phyloP scores from a whole-genome alignment of 2,888 invertebrate genomes.

The Ophioninae sp. region DNA sequence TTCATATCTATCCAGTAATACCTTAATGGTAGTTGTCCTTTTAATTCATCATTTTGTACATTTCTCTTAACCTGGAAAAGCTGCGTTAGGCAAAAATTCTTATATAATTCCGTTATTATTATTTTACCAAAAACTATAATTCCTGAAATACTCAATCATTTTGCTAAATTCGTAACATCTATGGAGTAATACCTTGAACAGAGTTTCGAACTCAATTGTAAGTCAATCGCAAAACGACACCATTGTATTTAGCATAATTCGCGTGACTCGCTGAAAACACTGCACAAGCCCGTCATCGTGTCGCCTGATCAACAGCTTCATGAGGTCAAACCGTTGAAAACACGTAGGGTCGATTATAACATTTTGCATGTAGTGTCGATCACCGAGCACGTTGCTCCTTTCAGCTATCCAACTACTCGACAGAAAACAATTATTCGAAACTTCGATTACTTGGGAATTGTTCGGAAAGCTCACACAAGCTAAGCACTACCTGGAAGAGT shows the following conservation, averaged over 20 bases:
- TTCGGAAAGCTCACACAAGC: slow-evolving; percentile 21
- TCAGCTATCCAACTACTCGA: slow-evolving; percentile 16
- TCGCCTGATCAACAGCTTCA: slow-evolving; percentile 5
- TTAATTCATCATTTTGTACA: no score
- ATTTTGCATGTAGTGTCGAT: slow-evolving; percentile 34
- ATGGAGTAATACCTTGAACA: no score
- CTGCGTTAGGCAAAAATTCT: no score
- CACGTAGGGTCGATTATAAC: slow-evolving; percentile 7
- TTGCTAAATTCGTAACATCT: no score
- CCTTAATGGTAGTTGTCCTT: no score
- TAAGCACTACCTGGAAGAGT: slow-evolving; percentile 41
- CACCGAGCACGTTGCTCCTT: neutral
- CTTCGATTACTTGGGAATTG: slow-evolving; percentile 27
- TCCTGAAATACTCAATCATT: no score
- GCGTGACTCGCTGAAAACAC: slow-evolving; percentile 15
- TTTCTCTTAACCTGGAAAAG: no score
- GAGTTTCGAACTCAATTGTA: no score
- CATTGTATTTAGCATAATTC: neutral
- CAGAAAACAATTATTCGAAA: slow-evolving; percentile 33
- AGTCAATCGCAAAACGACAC: neutral
- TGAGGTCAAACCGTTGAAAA: slow-evolving; percentile 5
- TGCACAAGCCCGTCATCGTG: slow-evolving; percentile 3
- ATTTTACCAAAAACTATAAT: no score
- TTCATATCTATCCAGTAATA: no score
- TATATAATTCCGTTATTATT: no score